These are phyloP conservation scores for Caenorhabditis parvicauda DNA, from an alignment of 2,888 invertebrate species.

Conservation along the genomic window DNA sequence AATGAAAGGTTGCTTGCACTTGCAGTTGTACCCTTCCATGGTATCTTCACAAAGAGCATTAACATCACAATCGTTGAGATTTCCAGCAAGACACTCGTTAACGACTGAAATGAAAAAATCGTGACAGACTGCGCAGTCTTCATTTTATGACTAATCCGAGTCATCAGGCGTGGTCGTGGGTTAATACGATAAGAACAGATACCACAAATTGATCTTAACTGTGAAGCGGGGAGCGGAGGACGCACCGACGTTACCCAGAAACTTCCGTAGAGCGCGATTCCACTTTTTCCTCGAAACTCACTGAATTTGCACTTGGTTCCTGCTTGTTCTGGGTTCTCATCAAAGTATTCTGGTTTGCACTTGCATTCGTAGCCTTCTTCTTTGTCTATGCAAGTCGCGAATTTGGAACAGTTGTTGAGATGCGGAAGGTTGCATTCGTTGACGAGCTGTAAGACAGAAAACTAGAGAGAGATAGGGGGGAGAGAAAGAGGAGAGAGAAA, in stretches of 20 bases:
- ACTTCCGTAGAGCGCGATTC: not conserved
- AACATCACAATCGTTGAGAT: constrained; percentile 48
- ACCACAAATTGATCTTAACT: no score
- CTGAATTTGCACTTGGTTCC: constrained; percentile 55
- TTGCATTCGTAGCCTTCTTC: constrained; percentile 54
- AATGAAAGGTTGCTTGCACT: constrained; percentile 40
- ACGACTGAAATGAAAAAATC: constrained; percentile 38
- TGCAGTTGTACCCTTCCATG: constrained; percentile 57
- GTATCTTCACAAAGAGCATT: constrained; percentile 59
- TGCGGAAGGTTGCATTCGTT: constrained; percentile 55
- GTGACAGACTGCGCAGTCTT: not conserved
- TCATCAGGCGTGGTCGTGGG: no score
- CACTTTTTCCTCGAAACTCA: constrained; percentile 28
- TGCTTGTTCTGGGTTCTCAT: constrained; percentile 42
- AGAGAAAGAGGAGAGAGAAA: not conserved
- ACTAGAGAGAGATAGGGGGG: not conserved
- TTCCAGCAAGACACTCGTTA: constrained; percentile 46
- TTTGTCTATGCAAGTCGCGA: constrained; percentile 54
- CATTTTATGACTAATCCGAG: no score
- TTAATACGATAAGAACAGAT: no score
- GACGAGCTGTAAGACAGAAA: constrained; percentile 14
- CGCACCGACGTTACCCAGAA: not conserved
- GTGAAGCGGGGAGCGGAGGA: no score
- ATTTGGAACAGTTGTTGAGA: constrained; percentile 56
- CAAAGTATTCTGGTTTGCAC: constrained; percentile 51